A percentile compares a stretch with the other conserved stretches of the same genome.
Evolutionary conservation across 2,888 invertebrate genomes (phyloP).

Genomic region (Molorchus minor): DNA sequence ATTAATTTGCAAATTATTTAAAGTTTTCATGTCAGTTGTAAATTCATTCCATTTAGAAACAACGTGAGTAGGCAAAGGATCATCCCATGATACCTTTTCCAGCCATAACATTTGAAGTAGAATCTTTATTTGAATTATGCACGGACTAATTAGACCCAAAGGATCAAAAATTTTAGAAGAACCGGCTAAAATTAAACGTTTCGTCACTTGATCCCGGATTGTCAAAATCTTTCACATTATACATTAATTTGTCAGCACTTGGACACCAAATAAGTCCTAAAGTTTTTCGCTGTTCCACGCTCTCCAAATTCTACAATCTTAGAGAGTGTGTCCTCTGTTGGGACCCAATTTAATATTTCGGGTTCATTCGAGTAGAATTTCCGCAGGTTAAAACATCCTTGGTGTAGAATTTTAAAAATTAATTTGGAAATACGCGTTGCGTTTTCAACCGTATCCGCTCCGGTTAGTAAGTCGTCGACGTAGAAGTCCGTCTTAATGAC

Average conservation of each 20-base stretch:
- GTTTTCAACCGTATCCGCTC: constrained; percentile 24
- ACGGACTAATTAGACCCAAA: too few species aligned
- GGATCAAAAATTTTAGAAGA: constrained; percentile 7
- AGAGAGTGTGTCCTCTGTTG: background rate
- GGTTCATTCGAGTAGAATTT: constrained; percentile 1
- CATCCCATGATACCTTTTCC: too few species aligned
- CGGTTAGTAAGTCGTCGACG: constrained; percentile 15
- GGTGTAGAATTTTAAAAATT: background rate
- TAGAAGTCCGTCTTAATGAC: constrained; percentile 21
- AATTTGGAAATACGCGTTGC: constrained; percentile 7
- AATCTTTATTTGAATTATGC: too few species aligned
- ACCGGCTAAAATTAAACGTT: background rate
- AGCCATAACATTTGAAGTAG: too few species aligned
- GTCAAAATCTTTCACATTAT: background rate
- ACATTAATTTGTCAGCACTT: background rate
- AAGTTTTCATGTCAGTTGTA: background rate
- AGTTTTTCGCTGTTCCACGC: background rate
- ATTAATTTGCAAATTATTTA: background rate
- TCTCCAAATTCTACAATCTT: constrained; percentile 1
- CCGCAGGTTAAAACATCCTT: constrained; percentile 8
- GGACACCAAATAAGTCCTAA: background rate
- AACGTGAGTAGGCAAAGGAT: too few species aligned
- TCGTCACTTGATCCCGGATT: background rate
- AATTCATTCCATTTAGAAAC: too few species aligned
- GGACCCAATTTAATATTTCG: background rate